phyloP scores from a whole-genome alignment of 30 jellyfish, hydroid and myxozoan species.

The Hydractinia symbiolongicarpus region DNA sequence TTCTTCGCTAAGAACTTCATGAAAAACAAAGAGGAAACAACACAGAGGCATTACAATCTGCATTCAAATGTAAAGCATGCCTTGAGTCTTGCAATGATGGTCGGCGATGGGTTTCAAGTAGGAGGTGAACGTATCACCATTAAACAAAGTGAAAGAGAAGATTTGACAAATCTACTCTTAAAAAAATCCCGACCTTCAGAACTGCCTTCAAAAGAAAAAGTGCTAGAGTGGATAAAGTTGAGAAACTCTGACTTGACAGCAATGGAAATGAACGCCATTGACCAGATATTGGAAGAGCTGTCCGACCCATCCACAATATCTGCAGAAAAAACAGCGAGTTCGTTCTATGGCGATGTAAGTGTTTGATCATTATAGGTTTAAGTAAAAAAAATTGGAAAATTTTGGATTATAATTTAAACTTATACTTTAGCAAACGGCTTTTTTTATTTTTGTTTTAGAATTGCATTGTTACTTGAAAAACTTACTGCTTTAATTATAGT shows the following conservation, averaged over 20 bases:
- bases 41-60: conserved; percentile 24
- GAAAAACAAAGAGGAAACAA: conserved; percentile 31
- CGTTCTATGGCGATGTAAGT: too few relatives aligned
- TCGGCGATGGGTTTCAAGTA: conserved; percentile 21
- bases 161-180: conserved; percentile 1
- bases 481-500: too few relatives aligned
- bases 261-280: conserved; percentile 9
- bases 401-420: too few relatives aligned
- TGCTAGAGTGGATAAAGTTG: not conserved
- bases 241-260: not conserved
- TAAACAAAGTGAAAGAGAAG: conserved; percentile 5
- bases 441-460: too few relatives aligned
- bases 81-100: conserved; percentile 18
- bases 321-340: too few relatives aligned
- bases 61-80: conserved; percentile 22
- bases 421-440: too few relatives aligned
- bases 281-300: conserved; percentile 15
- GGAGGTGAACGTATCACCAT: conserved; percentile 9
- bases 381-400: too few relatives aligned
- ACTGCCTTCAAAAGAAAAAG: conserved; percentile 27
- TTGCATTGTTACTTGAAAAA: too few relatives aligned
- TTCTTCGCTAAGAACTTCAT: conserved; percentile 31
- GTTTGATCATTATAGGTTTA: too few relatives aligned
- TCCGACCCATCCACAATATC: too few relatives aligned
- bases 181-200: not conserved